Evolutionary conservation across 2,113 vertebrate species (phyloP).

Genomic region (Eublepharis macularius): DNA sequence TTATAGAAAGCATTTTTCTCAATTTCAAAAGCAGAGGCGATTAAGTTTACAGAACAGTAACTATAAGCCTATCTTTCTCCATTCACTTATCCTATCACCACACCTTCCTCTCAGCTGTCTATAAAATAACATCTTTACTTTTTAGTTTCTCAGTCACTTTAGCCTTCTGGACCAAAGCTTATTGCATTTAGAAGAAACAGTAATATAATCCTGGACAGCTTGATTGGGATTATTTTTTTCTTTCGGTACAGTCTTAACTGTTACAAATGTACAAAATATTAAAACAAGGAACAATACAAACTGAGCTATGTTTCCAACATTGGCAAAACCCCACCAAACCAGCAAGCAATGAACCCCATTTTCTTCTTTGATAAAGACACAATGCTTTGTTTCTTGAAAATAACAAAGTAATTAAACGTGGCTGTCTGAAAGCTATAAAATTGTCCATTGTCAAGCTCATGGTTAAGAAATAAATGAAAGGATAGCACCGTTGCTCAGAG

Average conservation of each 20-base stretch:
- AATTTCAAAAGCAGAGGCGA: background rate
- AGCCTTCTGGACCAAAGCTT: background rate
- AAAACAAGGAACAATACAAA: constrained; percentile 33
- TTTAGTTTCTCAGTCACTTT: background rate
- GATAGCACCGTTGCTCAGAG: constrained; percentile 56
- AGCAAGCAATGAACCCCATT: background rate
- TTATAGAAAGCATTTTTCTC: background rate
- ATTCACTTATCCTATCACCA: background rate
- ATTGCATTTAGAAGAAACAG: background rate
- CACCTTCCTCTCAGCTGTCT: background rate
- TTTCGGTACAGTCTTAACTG: constrained; percentile 56
- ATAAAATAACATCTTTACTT: background rate
- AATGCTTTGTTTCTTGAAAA: constrained; percentile 33
- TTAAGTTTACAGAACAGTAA: background rate
- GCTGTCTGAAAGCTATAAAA: constrained; percentile 39
- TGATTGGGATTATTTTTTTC: constrained; percentile 45
- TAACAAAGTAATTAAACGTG: constrained; percentile 26
- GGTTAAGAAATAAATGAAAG: constrained; percentile 41
- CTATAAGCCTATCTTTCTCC: background rate
- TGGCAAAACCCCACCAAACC: background rate
- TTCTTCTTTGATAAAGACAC: constrained; percentile 16
- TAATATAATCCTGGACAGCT: constrained; percentile 28
- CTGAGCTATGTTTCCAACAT: constrained; percentile 3
- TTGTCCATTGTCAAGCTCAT: constrained; percentile 53
- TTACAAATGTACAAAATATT: constrained; percentile 50